phyloP scores from a whole-genome alignment of 2,888 invertebrate genomes.

The Colletes collaris region DNA sequence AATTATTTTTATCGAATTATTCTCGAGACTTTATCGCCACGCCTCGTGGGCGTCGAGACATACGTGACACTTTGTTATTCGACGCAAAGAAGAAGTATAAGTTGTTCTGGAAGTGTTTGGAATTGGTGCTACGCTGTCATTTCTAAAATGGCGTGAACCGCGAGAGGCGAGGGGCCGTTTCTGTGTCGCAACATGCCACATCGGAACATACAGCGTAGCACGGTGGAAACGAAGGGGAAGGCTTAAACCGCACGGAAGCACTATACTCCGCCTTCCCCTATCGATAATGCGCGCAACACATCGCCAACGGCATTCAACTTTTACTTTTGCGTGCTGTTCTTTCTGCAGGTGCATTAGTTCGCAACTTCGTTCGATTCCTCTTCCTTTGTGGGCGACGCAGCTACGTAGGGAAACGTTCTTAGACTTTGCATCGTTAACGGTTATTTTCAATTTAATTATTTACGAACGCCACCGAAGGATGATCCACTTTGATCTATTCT shows the following conservation, averaged over 20 bases:
- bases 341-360: conserved; percentile 29
- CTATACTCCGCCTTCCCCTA: conserved; percentile 64
- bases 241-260: conserved; percentile 56
- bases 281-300: conserved; percentile 63
- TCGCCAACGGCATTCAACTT: conserved; percentile 41
- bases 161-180: conserved; percentile 47
- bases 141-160: conserved; percentile 65
- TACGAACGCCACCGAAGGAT: not conserved
- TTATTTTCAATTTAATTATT: conserved; percentile 8
- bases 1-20: too few species aligned
- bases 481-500: not conserved
- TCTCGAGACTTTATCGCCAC: too few species aligned
- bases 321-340: conserved; percentile 45
- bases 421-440: conserved; percentile 10
- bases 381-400: not conserved
- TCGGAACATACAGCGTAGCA: conserved; percentile 45
- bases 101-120: conserved; percentile 22
- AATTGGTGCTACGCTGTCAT: conserved; percentile 53
- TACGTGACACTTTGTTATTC: not conserved
- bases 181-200: conserved; percentile 39
- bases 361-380: conserved; percentile 12
- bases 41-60: too few species aligned
- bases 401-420: conserved; percentile 13
- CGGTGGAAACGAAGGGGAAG: conserved; percentile 59
- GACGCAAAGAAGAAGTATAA: not conserved